Evolutionary conservation across 2,797 vertebrate species (phyloP).

Genomic region (Micrastur ruficollis): DNA sequence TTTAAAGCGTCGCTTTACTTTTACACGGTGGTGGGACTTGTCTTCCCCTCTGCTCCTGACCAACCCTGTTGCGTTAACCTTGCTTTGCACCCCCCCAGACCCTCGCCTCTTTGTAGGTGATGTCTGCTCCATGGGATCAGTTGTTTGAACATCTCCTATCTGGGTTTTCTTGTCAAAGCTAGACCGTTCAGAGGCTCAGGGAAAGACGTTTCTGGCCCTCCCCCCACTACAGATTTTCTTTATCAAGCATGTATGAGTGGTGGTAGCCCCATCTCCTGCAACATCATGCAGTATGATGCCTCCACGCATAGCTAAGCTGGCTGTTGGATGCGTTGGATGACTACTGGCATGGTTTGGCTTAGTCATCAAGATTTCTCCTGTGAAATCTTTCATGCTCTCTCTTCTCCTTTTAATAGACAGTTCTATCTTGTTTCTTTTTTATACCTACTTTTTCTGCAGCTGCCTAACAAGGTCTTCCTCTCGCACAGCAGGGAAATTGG

Average conservation of each 20-base stretch:
- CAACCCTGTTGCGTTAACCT: not conserved
- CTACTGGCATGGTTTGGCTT: not conserved
- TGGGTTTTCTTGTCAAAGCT: not conserved
- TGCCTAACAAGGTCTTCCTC: not conserved
- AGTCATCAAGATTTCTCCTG: not conserved
- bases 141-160: not conserved
- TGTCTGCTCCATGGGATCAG: not conserved
- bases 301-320: not conserved
- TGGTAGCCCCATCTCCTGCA: not conserved
- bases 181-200: not conserved
- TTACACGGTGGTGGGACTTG: not conserved
- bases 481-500: not conserved
- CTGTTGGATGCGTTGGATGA: not conserved
- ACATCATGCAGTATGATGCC: not conserved
- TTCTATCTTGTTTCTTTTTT: not conserved
- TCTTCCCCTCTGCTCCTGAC: not conserved
- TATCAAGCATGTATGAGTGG: not conserved
- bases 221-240: not conserved
- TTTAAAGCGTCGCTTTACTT: not conserved
- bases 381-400: not conserved
- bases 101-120: accelerated
- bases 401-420: not conserved
- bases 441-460: not conserved
- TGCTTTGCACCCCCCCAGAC: not conserved
- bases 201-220: not conserved